Base-by-base conservation (phyloP, 2,113 vertebrate genomes). In the Diadophis punctatus region DNA sequence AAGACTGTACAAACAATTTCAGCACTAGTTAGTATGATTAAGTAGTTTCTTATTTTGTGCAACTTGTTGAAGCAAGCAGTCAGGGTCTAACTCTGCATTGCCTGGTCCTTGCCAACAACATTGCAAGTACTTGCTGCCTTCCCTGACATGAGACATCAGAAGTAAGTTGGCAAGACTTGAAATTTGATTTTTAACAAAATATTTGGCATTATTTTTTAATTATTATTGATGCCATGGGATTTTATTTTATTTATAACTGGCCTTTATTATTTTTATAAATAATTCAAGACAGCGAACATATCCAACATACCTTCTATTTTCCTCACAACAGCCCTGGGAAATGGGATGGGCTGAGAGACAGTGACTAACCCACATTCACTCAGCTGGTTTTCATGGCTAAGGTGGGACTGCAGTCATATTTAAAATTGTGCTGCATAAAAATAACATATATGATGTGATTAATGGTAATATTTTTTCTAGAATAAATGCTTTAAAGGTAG, bases 381-480 rank as follows among this genome's bases (percentile, higher is more conserved):
- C 30, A 68, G 30, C 30, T 68, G 30, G 30, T n/a, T 68, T n/a
- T 68, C 30, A n/a, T 68, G 60, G 27, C 12, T 63, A 63, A 30
- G 27, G 58, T 63, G 27, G 27, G 9, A 63, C 27, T 20, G 1
- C 27, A 46, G 43, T 88, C 39, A 52, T 9, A 1, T 74, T 84
- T 94, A 89, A 46, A 88, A 93, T 93, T 94, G 34, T 90, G 30
- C 34, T 56, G 0, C n/a, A 55, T 52, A 34, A 27, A 30, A n/a
- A 3, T 91, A 95, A 85, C 39, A 22, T 25, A 20, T 5, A 20
- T 39, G 30, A 34, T 84, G 12, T 39, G 11, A 6, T 84, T n/a
- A 34, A 10, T 85, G 43, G 25, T 87, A 12, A 27, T 25, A 6
- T 30, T 48, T 88, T 34, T 91, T 91, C 20, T 58, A 63, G 39